Base-by-base conservation (phyloP, 2,113 vertebrate species). In the Nerophis lumbriciformis region DNA sequence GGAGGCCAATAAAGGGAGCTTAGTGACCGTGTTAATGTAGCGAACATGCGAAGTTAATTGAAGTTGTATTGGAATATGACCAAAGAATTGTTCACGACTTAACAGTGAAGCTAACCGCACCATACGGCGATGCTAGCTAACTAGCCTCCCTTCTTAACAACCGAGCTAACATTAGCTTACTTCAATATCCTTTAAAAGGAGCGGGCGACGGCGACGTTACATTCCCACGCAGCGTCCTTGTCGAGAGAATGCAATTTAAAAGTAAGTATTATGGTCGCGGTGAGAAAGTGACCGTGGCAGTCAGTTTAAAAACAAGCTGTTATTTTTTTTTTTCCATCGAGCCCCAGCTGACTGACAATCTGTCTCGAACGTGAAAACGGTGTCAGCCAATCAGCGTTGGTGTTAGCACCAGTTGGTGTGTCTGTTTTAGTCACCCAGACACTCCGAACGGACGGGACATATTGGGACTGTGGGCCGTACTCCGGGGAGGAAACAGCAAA, bases 371-470 rank as follows among this genome's bases (percentile, higher is more conserved):
- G 57, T 48, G 61, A 28, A 39, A 59, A 4, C 48, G n/a, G 2
- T 57, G 48, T 68, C 78, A 75, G 63, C 84, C 86, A 88, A 86
- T 88, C 80, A 85, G 57, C 44, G 63, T 14, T 6, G 8, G 74
- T 14, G 66, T 70, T 75, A 53, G 37, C 63, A 8, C 5, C 28
- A 5, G 44, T 6, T 0, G 45, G 37, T 38, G 38, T 58, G 73
- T 71, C 3, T 44, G 75, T 53, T 80, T 60, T 66, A 5, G 0
- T 0, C 1, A 13, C 1, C 4, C 1, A 0, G 0, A 37, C 36
- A 7, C 4, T 16, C 68, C 68, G 50, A 35, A 4, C 37, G 49
- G 53, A 2, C 59, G 52, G 79, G 15, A 10, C 38, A 19, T 56
- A 16, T 39, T 12, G n/a, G 54, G 8, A 19, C 5, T 10, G 16